phyloP scores from a whole-genome alignment of 2,113 vertebrate species.

The Cyprinodon brontotheroides region DNA sequence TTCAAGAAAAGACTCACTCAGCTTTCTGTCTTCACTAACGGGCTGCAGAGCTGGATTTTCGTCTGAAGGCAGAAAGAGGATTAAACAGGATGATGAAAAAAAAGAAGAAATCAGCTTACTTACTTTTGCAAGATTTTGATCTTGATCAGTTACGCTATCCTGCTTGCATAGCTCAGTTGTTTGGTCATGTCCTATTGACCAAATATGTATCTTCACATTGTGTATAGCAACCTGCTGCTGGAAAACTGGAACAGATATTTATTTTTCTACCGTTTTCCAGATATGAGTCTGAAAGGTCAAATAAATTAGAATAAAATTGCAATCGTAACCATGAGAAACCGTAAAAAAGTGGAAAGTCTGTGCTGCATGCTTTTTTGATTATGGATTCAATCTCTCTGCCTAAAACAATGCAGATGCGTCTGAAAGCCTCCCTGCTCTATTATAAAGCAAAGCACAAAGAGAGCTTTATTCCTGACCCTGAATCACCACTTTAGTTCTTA shows the following conservation, averaged over 20 bases:
- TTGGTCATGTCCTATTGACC: neutral
- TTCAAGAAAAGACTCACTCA: conserved; percentile 43
- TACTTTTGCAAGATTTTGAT: neutral
- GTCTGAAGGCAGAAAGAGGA: neutral
- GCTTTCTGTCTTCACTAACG: conserved; percentile 41
- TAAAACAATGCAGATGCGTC: conserved; percentile 53
- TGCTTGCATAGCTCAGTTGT: conserved; percentile 3
- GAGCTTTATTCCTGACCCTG: conserved; percentile 58
- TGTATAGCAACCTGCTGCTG: neutral
- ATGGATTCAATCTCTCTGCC: conserved; percentile 31
- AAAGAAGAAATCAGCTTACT: neutral
- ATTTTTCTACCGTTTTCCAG: neutral
- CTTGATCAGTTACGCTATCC: neutral
- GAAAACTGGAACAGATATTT: neutral
- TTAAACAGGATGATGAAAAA: neutral
- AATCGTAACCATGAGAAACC: neutral
- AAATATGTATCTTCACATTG: neutral
- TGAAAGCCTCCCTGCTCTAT: conserved; percentile 59
- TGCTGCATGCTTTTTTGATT: neutral
- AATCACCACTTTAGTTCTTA: conserved; percentile 53
- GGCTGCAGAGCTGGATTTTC: conserved; percentile 38
- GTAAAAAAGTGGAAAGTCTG: neutral
- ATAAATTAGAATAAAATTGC: neutral
- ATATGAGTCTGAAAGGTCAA: neutral
- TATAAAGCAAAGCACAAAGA: conserved; percentile 59